Evolutionary conservation across 2,113 vertebrate species (phyloP), one percentile per base, ranked within the genome.

Genomic region (Semicossyphus pulcher): DNA sequence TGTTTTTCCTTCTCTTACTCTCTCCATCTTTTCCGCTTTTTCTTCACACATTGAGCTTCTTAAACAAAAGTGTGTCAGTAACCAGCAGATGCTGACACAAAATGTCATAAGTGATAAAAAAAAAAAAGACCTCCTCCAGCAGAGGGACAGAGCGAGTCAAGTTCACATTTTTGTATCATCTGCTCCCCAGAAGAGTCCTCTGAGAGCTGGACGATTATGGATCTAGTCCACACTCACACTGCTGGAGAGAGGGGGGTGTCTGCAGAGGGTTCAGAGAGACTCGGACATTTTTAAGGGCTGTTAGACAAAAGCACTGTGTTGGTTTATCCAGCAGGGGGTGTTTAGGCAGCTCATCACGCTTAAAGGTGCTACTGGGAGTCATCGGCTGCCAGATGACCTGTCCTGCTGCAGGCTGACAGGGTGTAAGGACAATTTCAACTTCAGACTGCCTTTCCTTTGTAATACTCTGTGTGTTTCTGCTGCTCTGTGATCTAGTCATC

Each of bases 281-380:
- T 57, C 49, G 11, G 57, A 28, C 61, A 39, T 14, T 58, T 75
- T 74, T 60, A 56, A 49, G 11, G 59, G 54, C 21, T 32, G 20
- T 64, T 29, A 77, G 62, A 81, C 39, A 47, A 29, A 60, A 47
- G 52, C 71, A 29, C 56, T 71, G 72, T 11, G 3, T 64, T 2
- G 37, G 47, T 60, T 72, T 36, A 51, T 59, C 84, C 86, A 83
- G 65, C 60, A 80, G 73, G 74, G 76, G 72, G 70, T 15, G 72
- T 67, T 72, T 80, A 48, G 87, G 58, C 72, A 64, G 70, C 74
- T 78, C 29, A 56, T 67, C 58, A 37, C 1, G 4, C 44, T 26
- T 3, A 20, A 41, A 25, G 23, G 48, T 9, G 68, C 63, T 7
- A 16, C 63, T 36, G 81, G 81, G 58, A 84, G 45, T 60, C 62